These are phyloP conservation scores for Nothoprocta perdicaria DNA, from an alignment of 2,113 vertebrate genomes.

Conservation along the genomic window DNA sequence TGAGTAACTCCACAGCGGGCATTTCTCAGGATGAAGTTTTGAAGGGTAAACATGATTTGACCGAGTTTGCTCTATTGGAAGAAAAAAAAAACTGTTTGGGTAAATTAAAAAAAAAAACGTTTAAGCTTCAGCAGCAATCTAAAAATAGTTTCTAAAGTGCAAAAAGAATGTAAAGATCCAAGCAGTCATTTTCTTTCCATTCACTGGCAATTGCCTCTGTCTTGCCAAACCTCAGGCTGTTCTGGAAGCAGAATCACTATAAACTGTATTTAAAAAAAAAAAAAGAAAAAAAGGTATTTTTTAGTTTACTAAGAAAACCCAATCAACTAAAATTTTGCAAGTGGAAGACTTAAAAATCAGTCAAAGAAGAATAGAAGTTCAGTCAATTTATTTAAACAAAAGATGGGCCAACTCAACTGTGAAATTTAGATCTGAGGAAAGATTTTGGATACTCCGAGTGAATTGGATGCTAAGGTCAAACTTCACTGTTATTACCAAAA, in stretches of 20 bases:
- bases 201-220: not conserved
- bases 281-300: not conserved
- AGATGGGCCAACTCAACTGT: not conserved
- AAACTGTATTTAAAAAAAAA: not conserved
- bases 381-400: not conserved
- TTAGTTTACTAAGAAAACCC: not conserved
- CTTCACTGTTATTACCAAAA: not conserved
- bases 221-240: not conserved
- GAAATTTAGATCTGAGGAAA: not conserved
- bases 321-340: not conserved
- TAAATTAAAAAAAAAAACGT: slow-evolving; percentile 18
- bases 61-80: not conserved
- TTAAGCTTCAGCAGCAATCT: not conserved
- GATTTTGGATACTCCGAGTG: not conserved
- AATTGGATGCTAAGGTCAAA: not conserved
- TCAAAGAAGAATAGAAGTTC: not conserved
- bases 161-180: not conserved
- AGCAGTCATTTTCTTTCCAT: not conserved
- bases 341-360: not conserved
- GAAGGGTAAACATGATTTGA: slow-evolving; percentile 22
- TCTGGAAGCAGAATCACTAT: not conserved
- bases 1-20: not conserved
- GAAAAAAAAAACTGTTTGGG: not conserved
- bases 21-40: not conserved
- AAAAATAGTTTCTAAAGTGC: slow-evolving; percentile 17